Evolutionary conservation across 92 coral and sea anemone genomes (phyloP).

Genomic region (Desmophyllum pertusum): DNA sequence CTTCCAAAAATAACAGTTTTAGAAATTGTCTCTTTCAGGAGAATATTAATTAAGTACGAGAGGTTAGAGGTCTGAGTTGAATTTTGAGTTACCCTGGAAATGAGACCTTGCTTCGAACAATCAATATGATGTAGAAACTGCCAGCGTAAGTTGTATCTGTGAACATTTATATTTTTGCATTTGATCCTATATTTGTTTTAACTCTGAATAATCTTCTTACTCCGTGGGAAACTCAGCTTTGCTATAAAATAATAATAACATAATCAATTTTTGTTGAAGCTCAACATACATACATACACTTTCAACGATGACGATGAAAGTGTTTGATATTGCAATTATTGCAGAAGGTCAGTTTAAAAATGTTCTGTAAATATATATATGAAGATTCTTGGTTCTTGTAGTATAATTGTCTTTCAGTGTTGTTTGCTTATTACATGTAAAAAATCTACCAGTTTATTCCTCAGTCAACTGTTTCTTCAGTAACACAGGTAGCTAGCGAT

Average conservation of each 20-base stretch:
- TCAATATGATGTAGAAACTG: not conserved
- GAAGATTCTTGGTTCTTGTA: not conserved
- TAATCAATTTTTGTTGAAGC: no score
- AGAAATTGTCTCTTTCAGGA: not conserved
- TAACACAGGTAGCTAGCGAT: not conserved
- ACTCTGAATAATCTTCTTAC: not conserved
- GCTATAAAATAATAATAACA: not conserved
- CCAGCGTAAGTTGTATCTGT: not conserved
- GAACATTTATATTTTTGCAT: not conserved
- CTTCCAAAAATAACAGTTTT: not conserved
- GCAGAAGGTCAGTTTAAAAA: not conserved
- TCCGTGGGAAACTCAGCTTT: not conserved
- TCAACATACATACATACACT: no score
- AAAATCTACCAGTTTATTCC: not conserved
- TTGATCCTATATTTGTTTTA: not conserved
- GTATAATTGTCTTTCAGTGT: not conserved
- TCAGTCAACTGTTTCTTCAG: not conserved
- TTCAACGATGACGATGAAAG: no score
- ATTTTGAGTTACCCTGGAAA: not conserved
- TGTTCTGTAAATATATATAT: not conserved
- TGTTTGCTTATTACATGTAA: not conserved
- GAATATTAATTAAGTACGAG: not conserved
- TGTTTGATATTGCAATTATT: no score
- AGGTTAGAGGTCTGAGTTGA: not conserved
- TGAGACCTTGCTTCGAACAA: not conserved